Evolutionary conservation across 2,113 vertebrate species (phyloP).

Genomic region (Onychostoma macrolepis): DNA sequence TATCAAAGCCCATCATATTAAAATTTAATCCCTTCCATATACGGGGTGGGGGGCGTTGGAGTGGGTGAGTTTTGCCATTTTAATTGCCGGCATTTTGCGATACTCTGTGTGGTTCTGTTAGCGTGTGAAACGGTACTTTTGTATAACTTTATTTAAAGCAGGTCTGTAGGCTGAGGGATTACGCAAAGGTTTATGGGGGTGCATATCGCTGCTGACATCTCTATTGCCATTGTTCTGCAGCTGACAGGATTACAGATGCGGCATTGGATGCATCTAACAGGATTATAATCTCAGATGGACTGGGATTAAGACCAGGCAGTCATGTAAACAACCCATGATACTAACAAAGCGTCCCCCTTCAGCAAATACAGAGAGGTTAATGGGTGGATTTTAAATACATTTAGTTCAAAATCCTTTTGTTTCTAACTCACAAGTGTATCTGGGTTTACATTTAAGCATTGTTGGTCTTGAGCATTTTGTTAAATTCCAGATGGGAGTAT

Average conservation of each 20-base stretch:
- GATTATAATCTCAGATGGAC: conserved; percentile 70
- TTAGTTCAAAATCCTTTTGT: conserved; percentile 51
- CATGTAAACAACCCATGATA: conserved; percentile 55
- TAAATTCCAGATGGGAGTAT: neutral
- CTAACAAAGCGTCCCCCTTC: neutral
- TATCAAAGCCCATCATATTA: conserved; percentile 73
- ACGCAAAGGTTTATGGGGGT: conserved; percentile 16
- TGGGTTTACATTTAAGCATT: neutral
- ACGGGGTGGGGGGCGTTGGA: conserved; percentile 57
- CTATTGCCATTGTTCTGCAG: conserved; percentile 55
- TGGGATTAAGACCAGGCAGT: conserved; percentile 52
- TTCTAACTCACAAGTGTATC: conserved; percentile 17
- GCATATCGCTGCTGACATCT: conserved; percentile 21
- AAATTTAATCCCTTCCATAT: conserved; percentile 73
- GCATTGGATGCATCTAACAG: conserved; percentile 68
- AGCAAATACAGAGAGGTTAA: conserved; percentile 32
- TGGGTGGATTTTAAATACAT: conserved; percentile 47
- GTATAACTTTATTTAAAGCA: conserved; percentile 42
- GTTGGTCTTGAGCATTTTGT: neutral
- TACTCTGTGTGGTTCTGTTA: neutral
- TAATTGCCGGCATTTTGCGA: conserved; percentile 51
- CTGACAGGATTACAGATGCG: conserved; percentile 66
- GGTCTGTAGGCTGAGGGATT: conserved; percentile 29
- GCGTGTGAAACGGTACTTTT: neutral
- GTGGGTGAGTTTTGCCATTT: conserved; percentile 55